A percentile compares a stretch with the other conserved stretches of the same genome.
Conservation (phyloP, 2,888 invertebrate species). For the Zootermopsis nevadensis region DNA sequence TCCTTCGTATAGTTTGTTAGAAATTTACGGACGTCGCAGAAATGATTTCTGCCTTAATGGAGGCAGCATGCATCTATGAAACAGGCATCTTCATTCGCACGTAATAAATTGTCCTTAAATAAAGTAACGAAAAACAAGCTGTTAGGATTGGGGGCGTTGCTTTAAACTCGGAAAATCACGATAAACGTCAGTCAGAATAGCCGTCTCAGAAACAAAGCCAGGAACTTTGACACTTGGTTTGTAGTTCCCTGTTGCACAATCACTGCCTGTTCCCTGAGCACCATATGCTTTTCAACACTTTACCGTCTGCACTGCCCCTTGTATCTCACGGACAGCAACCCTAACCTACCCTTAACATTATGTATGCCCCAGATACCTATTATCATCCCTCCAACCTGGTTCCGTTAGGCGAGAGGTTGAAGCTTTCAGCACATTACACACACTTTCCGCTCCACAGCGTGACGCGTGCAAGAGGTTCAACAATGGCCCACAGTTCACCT, state of each 20-base stretch:
- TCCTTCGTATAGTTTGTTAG: no score
- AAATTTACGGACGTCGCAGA: no score
- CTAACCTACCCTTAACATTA: slow-evolving; percentile 20
- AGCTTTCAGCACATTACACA: slow-evolving; percentile 7
- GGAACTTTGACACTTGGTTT: no score
- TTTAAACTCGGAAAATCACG: no score
- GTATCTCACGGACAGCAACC: not conserved
- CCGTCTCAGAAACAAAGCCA: no score
- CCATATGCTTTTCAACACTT: not conserved
- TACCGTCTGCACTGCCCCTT: not conserved
- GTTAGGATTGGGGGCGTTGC: no score
- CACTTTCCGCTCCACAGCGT: not conserved
- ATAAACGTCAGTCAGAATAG: no score
- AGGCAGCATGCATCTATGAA: no score
- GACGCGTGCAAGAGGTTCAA: slow-evolving; percentile 11
- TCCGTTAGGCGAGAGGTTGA: slow-evolving; percentile 1
- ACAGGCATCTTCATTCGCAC: no score
- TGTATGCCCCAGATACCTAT: slow-evolving; percentile 21
- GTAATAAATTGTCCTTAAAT: no score
- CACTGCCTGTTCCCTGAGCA: not conserved
- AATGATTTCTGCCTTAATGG: no score
- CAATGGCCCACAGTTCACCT: not conserved
- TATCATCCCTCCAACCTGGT: slow-evolving; percentile 3
- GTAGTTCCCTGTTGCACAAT: not conserved
- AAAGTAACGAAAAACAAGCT: no score